A percentile compares a stretch with the other conserved stretches of the same genome.
These are phyloP conservation scores for Esox niger DNA, from an alignment of 2,113 vertebrate species.

Conservation along the genomic window DNA sequence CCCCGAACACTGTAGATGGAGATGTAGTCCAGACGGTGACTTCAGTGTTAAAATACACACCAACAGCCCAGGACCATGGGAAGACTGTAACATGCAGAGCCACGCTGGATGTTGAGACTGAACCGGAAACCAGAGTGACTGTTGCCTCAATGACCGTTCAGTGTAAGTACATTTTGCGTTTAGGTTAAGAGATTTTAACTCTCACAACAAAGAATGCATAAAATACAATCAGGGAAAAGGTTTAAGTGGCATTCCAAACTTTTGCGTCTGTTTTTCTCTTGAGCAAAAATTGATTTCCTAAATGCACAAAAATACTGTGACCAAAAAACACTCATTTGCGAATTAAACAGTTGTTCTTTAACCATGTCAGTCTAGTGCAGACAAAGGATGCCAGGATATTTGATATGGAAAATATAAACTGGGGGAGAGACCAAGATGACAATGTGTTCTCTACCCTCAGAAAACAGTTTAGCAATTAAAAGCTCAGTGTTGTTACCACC, in stretches of 20 bases:
- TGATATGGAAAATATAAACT: no score
- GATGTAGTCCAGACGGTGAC: background rate
- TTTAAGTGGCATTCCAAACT: no score
- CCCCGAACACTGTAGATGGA: fast-evolving
- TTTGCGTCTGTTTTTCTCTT: no score
- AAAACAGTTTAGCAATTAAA: no score
- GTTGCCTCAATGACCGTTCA: background rate
- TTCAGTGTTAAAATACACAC: constrained; percentile 12
- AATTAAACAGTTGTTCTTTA: constrained; percentile 35
- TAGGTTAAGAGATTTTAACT: background rate
- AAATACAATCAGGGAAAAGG: background rate
- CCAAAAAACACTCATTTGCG: constrained; percentile 22
- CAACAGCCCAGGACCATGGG: constrained; percentile 3
- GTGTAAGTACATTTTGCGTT: constrained; percentile 7
- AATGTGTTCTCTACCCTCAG: no score
- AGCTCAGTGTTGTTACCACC: no score
- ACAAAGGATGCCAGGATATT: no score
- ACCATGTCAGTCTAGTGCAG: no score
- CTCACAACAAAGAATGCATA: background rate
- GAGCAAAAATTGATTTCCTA: no score
- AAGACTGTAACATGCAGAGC: constrained; percentile 29
- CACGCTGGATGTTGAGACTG: background rate
- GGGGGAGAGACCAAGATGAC: no score
- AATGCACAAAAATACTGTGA: background rate
- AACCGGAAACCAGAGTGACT: background rate